Evolutionary conservation across 2,113 vertebrate species (phyloP), one percentile per base, ranked within the genome.

Genomic region (Tragulus kanchil): DNA sequence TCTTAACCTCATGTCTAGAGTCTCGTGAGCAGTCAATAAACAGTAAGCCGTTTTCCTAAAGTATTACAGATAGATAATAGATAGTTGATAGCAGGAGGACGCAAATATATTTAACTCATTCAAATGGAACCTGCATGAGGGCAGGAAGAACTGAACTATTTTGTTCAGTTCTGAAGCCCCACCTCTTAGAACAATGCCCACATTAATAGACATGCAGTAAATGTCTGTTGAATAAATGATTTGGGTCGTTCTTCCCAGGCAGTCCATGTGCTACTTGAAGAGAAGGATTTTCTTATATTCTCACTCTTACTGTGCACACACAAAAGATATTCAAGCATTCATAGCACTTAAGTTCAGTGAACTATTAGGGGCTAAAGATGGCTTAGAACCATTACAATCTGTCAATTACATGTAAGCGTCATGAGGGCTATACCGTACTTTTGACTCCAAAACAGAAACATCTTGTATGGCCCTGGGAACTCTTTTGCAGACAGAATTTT

Each of bases 241-340:
- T 12, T 2, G 4, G 8, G 15, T 58, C 7, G 2, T 62, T 95
- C 59, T 78, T 92, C 61, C 48, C 64, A 56, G 25, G 8, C 1
- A 56, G 26, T 1, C 69, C 78, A 23, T 9, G 3, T 14, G 42
- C 54, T 83, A 4, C 7, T 16, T 8, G 36, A 82, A 95, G 2
- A 26, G 10, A 94, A 50, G 25, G 48, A 48, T 87, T 61, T 59
- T 58, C 26, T 23, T 42, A 42, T 0, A 9, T 19, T 71, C 50
- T 59, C 50, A 11, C 45, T 28, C 0, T 0, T 15, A 8, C 4
- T 42, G 6, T 31, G 3, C 0, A 3, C n/a, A 3, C 31, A 50
- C 45, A 75, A 15, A 65, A 42, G 11, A 13, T 52, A 28, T 19
- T 50, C 5, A 8, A 85, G 56, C 11, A 62, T 23, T 25, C 25